Base-by-base conservation (phyloP, 2,888 invertebrate species). In the Cataglyphis albicans region DNA sequence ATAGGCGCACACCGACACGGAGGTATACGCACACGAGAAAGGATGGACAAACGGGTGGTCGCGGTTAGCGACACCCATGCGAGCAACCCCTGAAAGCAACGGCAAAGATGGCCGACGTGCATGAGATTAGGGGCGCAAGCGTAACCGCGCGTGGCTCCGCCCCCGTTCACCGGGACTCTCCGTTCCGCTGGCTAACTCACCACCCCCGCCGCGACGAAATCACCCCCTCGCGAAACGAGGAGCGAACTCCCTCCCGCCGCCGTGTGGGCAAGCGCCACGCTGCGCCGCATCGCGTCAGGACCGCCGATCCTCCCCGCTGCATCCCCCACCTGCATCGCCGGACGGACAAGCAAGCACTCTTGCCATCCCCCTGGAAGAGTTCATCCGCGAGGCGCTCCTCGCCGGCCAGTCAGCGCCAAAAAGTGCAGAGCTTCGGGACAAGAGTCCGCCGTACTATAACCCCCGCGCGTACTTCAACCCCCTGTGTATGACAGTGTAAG, bases 71-170 rank as follows among this genome's bases (percentile, higher is more conserved):
- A 86, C 90, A 92, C 91, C 91, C 91, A 91, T 89, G 89, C 90
- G 88, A 89, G 81, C 52, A 52, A 52, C 52, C 89, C 89, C 86
- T 86, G 88, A 89, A 84, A 83, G 90, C 89, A 88, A 89, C 86
- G 89, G 87, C 85, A 89, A 93, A 93, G 93, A 93, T 93, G 93
- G 93, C 93, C 93, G 93, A 90, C 91, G 63, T 15, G 84, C 74
- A 70, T 83, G 75, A 38, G 70, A 86, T 78, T 78, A 81, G 82
- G 82, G 67, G 91, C 93, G 93, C 93, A 91, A 85, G 93, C 93
- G 93, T 90, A 80, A 84, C 83, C 86, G 84, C 81, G 82, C 84
- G 63, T 84, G 35, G 72, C 86, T 72, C 87, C 87, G 86, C 89
- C 89, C 86, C 85, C 80, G 73, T 76, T 64, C 84, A 65, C 38